A percentile compares a stretch with the other conserved stretches of the same genome.
These are phyloP conservation scores for Volucella inflata DNA, from an alignment of 2,888 invertebrate species.

Conservation along the genomic window DNA sequence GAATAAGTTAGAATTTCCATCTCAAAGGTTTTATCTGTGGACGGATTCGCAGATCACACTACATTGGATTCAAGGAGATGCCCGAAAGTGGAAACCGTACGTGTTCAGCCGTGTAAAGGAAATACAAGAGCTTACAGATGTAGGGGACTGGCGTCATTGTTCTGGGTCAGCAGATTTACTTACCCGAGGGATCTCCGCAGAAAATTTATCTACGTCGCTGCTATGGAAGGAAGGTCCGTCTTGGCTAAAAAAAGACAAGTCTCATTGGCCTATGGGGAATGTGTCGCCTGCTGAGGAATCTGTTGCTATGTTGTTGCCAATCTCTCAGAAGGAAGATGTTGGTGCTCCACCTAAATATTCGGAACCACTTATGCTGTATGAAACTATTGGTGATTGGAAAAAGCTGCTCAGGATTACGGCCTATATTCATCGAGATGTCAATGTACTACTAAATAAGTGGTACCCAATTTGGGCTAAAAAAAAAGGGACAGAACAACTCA, in stretches of 20 bases:
- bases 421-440: not conserved
- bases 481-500: too few species aligned
- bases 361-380: constrained; percentile 19
- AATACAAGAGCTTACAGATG: constrained; percentile 34
- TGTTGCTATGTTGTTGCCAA: not conserved
- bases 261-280: not conserved
- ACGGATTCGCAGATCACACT: constrained; percentile 34
- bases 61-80: constrained; percentile 11
- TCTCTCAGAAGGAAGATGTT: not conserved
- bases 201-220: not conserved
- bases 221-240: too few species aligned
- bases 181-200: not conserved
- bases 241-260: too few species aligned
- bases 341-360: not conserved
- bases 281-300: not conserved
- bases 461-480: not conserved
- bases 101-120: constrained; percentile 33
- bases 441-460: not conserved
- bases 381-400: constrained; percentile 17
- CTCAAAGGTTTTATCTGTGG: constrained; percentile 7
- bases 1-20: not conserved
- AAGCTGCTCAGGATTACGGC: not conserved
- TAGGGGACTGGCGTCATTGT: constrained; percentile 27
- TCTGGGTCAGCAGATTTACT: not conserved
- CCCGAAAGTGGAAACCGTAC: constrained; percentile 12